Evolutionary conservation across 2,797 vertebrate genomes (phyloP).

Genomic region (Brachyalestes nurse): DNA sequence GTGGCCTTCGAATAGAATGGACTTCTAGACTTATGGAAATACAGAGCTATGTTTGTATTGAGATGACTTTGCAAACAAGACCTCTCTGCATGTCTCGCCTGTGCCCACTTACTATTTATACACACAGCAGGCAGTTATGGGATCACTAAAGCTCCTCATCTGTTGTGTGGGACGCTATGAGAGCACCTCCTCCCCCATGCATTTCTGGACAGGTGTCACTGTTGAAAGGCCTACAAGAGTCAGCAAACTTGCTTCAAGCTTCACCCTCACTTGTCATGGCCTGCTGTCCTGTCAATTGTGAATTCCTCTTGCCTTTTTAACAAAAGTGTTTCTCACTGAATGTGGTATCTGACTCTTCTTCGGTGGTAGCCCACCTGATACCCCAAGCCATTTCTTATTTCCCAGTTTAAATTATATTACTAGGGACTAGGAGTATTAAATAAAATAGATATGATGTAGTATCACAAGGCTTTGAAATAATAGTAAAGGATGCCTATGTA

Average conservation of each 20-base stretch:
- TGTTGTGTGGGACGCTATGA: slow-evolving; percentile 11
- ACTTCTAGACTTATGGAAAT: slow-evolving; percentile 29
- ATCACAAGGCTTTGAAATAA: no score
- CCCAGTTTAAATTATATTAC: no score
- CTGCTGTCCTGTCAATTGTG: background rate
- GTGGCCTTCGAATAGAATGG: slow-evolving; percentile 2
- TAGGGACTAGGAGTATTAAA: no score
- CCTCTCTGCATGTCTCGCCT: slow-evolving; percentile 71
- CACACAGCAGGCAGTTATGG: slow-evolving; percentile 7
- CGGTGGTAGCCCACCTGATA: no score
- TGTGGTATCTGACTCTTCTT: background rate
- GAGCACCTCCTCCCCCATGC: slow-evolving; percentile 61
- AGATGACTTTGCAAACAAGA: slow-evolving; percentile 50
- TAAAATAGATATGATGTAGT: no score
- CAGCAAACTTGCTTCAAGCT: background rate
- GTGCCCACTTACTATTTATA: slow-evolving; percentile 75
- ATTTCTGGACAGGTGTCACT: slow-evolving; percentile 45
- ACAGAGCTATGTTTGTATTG: slow-evolving; percentile 36
- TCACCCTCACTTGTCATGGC: background rate
- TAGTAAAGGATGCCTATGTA: no score
- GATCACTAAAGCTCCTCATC: slow-evolving; percentile 19
- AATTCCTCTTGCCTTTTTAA: background rate
- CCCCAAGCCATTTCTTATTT: no score
- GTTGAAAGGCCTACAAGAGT: background rate
- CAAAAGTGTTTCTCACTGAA: background rate